Evolutionary conservation across 2,888 invertebrate genomes (phyloP).

Genomic region (Ichneumon xanthorius): DNA sequence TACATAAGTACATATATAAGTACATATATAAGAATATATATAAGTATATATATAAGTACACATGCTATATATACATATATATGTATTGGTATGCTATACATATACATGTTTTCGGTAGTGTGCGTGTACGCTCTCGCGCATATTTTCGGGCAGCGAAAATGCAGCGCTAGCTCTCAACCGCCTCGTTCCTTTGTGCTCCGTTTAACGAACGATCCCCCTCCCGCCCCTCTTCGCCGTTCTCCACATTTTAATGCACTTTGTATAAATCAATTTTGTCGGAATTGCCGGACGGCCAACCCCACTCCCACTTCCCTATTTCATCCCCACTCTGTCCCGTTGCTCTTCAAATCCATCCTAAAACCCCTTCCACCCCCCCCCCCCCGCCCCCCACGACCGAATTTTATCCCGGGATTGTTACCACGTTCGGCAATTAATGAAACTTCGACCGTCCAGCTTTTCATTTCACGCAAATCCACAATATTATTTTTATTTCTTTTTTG

Average conservation of each 20-base stretch:
- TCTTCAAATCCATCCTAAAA: conserved; percentile 13
- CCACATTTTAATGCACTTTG: conserved; percentile 75
- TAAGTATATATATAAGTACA: too few species aligned
- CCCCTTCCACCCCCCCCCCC: too few species aligned
- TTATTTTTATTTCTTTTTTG: not conserved
- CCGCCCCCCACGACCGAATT: conserved; percentile 29
- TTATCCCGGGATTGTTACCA: conserved; percentile 42
- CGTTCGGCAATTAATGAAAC: conserved; percentile 42
- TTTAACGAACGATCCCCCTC: conserved; percentile 68
- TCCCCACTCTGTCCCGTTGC: conserved; percentile 24
- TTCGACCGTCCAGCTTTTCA: conserved; percentile 28
- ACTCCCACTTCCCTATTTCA: conserved; percentile 39
- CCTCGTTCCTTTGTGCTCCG: conserved; percentile 68
- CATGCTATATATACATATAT: too few species aligned
- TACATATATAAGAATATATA: not conserved
- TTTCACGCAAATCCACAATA: conserved; percentile 16
- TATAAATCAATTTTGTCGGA: conserved; percentile 72
- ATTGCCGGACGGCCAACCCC: conserved; percentile 62
- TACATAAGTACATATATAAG: too few species aligned
- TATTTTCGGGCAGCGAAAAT: conserved; percentile 63
- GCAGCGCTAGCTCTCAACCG: conserved; percentile 42
- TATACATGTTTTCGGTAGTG: not conserved
- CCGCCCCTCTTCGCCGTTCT: conserved; percentile 7
- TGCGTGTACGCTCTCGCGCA: conserved; percentile 39
- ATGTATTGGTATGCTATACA: too few species aligned